Evolutionary conservation across 92 coral and sea anemone species (phyloP), one percentile per base, ranked within the genome.

Genomic region (Chrysogorgia sp.): DNA sequence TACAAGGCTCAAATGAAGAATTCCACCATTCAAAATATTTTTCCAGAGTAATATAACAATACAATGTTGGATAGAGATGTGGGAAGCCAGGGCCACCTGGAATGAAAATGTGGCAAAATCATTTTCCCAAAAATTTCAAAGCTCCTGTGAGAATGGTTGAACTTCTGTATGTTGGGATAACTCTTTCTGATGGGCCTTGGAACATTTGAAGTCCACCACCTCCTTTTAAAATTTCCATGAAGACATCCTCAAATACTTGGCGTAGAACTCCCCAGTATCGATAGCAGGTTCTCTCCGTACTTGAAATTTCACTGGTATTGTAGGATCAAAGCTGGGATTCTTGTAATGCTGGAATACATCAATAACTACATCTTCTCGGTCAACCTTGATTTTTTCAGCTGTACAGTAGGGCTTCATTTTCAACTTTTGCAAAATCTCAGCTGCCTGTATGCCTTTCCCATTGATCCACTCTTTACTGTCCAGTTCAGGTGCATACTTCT

Each of bases 321-420:
- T 75, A 3, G 87, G 79, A 84, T 83, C 78, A 84, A 77, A 84
- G 43, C 10, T 30, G 12, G 17, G 17, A 35, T 15, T 34, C 29
- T 86, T 86, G 78, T 86, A 86, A 82, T 70, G 81, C 58, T 87
- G 90, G 34, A 78, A 78, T 21, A 87, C 67, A 60, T 86, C 90
- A 48, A 86, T 61, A 10, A 70, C 82, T 20, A 77, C 20, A 77
- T 87, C 87, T 52, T 76, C 87, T 65, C 49, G 52, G 58, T 87
- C 87, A 67, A 87, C 87, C 48, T 86, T 76, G 10, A 86, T 23
- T 63, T 79, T 77, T 65, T 77, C 87, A 13, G 87, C 76, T 25
- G 32, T 53, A 49, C 71, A 17, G 49, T 69, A 33, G 23, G 67
- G 66, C 35, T 86, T 67, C 84, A 87, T 87, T 35, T 59, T 48